These are phyloP conservation scores for Clepsis dumicolana DNA, from an alignment of 2,888 invertebrate genomes.

Conservation along the genomic window DNA sequence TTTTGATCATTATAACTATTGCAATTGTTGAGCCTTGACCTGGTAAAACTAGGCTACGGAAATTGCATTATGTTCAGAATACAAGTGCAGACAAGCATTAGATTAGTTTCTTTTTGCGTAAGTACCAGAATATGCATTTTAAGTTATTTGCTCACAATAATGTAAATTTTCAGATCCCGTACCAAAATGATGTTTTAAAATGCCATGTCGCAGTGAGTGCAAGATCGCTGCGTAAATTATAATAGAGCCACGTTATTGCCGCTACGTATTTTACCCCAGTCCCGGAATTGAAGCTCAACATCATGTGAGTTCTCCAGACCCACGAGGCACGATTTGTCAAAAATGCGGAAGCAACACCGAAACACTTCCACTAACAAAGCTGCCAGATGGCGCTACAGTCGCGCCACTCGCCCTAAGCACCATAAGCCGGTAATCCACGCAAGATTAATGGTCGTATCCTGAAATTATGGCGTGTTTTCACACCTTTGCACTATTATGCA, in stretches of 20 bases:
- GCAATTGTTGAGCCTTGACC: slow-evolving; percentile 26
- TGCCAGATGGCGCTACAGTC: slow-evolving; percentile 52
- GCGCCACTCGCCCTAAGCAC: slow-evolving; percentile 49
- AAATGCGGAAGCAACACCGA: slow-evolving; percentile 13
- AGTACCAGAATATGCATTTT: no score
- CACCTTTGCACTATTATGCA: slow-evolving; percentile 49
- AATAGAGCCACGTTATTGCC: no score
- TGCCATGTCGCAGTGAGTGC: no score
- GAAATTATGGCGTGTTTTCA: slow-evolving; percentile 54
- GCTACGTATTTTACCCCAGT: no score
- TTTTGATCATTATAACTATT: slow-evolving; percentile 4
- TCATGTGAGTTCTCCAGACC: background rate
- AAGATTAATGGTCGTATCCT: slow-evolving; percentile 49
- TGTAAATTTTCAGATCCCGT: no score
- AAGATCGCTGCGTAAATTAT: no score
- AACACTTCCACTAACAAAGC: slow-evolving; percentile 8
- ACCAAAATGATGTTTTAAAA: no score
- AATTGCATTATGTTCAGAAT: background rate
- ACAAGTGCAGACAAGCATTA: background rate
- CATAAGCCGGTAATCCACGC: slow-evolving; percentile 54
- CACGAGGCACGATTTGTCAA: background rate
- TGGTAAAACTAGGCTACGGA: slow-evolving; percentile 20
- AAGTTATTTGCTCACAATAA: no score
- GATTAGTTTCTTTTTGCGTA: no score
- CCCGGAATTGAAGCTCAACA: no score